Percentiles rank a stretch among this genome's conserved stretches.
Evolutionary conservation across 2,888 invertebrate genomes (phyloP).

Genomic region (Ephialtes manifestator): DNA sequence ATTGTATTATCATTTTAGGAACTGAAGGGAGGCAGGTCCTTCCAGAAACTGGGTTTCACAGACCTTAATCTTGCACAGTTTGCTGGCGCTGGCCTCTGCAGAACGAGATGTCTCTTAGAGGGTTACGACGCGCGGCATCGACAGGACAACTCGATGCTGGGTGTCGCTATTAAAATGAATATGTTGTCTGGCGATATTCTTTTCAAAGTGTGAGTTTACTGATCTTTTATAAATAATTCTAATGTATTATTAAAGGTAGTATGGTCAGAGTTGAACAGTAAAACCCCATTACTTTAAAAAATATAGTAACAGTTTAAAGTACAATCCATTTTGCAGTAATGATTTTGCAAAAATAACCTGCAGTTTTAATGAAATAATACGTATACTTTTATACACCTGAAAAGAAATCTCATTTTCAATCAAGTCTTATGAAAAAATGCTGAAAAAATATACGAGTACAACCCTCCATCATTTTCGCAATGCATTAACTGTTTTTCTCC

Average conservation of each 20-base stretch:
- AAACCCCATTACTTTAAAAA: no score
- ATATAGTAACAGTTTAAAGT: no score
- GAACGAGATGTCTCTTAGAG: slow-evolving; percentile 96
- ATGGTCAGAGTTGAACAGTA: no score
- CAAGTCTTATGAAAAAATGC: no score
- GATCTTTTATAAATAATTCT: neutral
- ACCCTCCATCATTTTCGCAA: no score
- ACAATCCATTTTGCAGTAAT: no score
- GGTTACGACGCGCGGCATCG: slow-evolving; percentile 97
- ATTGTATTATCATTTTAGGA: slow-evolving; percentile 86
- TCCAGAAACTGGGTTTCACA: slow-evolving; percentile 98
- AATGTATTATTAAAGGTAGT: neutral
- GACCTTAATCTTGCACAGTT: slow-evolving; percentile 99
- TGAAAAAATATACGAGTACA: no score
- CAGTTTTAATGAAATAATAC: no score
- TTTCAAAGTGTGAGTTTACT: slow-evolving; percentile 96
- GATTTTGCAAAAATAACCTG: no score
- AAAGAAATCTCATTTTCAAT: no score
- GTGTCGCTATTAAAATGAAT: slow-evolving; percentile 96
- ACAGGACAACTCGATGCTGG: slow-evolving; percentile 98
- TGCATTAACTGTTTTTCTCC: no score
- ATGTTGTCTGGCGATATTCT: slow-evolving; percentile 98
- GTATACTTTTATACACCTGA: no score
- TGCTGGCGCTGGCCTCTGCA: slow-evolving; percentile 96
- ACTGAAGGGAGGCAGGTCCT: slow-evolving; percentile 92